Conservation (phyloP, 2,113 vertebrate species). For the Dryoscopus gambensis region DNA sequence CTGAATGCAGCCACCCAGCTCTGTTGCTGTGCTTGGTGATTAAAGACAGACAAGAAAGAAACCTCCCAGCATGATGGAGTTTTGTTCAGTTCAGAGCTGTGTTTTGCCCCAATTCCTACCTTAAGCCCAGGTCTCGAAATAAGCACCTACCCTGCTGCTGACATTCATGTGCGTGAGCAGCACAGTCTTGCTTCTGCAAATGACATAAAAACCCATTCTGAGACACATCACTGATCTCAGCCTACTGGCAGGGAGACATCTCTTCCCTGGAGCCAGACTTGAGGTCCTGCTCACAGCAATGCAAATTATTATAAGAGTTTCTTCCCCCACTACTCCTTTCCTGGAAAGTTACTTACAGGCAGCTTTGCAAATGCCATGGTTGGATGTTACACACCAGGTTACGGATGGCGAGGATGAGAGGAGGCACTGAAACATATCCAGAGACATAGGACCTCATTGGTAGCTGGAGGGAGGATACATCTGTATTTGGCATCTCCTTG, state of each 20-base stretch:
- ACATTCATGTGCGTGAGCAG: fast-evolving
- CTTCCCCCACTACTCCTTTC: neutral
- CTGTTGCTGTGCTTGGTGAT: neutral
- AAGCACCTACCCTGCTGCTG: neutral
- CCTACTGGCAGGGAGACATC: neutral
- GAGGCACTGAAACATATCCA: neutral
- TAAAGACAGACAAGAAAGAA: neutral
- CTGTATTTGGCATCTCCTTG: neutral
- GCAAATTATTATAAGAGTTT: neutral
- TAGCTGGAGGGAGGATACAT: neutral
- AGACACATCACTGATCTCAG: neutral
- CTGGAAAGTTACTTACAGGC: neutral
- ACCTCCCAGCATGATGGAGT: neutral
- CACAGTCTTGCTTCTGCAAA: neutral
- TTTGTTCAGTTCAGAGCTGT: neutral
- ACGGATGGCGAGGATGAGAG: fast-evolving
- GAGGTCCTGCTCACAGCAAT: neutral
- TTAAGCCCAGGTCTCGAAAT: neutral
- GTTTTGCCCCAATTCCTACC: neutral
- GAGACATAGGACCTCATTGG: neutral
- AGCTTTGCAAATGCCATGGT: neutral
- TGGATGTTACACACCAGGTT: neutral
- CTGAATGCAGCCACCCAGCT: neutral
- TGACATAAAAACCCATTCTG: neutral
- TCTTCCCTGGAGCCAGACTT: neutral